Conservation (phyloP, 2,113 vertebrate species). For the Zonotrichia leucophrys region DNA sequence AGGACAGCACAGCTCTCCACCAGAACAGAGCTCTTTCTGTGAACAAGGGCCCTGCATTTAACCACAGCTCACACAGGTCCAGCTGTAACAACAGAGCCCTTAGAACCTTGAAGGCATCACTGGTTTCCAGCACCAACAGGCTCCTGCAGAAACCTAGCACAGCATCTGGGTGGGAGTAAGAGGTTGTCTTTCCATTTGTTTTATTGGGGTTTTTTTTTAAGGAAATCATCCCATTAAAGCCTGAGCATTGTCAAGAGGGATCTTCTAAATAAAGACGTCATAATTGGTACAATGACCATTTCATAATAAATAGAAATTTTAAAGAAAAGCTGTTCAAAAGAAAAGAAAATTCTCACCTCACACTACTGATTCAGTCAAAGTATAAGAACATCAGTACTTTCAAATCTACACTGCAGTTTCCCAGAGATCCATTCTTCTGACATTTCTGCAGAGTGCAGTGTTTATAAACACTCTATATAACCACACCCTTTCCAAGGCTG, state of each 20-base stretch:
- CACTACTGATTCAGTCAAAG: neutral
- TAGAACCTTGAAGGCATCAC: neutral
- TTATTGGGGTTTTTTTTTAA: accelerated
- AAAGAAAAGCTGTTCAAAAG: neutral
- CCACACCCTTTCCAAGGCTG: neutral
- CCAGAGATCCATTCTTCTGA: neutral
- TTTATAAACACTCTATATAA: neutral
- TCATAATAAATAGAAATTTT: neutral
- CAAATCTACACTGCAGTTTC: neutral
- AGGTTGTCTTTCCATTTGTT: no score
- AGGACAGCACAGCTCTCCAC: neutral
- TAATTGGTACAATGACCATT: neutral
- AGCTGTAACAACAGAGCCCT: accelerated
- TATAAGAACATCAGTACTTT: neutral
- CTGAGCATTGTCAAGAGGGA: neutral
- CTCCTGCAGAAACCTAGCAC: neutral
- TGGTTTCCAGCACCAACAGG: neutral
- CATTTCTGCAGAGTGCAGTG: neutral
- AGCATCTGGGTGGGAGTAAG: neutral
- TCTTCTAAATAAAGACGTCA: neutral
- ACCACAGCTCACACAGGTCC: accelerated
- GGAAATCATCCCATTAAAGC: neutral
- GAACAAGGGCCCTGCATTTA: neutral
- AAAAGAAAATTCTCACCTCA: neutral
- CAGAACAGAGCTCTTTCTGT: neutral